Base-by-base conservation (phyloP, 2,113 vertebrate species). In the Gorsachius goisagi region DNA sequence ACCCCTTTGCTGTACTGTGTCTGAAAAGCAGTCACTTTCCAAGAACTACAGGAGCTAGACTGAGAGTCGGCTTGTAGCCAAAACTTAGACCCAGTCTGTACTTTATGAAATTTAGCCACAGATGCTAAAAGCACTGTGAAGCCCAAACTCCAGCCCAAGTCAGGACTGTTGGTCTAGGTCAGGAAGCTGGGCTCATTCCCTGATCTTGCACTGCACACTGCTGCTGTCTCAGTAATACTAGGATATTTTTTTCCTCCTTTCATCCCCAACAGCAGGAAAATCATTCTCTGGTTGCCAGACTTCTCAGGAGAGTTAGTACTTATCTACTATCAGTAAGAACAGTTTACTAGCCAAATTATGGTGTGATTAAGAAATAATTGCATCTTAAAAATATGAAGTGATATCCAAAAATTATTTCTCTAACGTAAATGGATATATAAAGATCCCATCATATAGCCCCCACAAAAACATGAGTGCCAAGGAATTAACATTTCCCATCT, bases 311-410 rank as follows among this genome's bases (percentile, higher is more conserved):
- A 87, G 23, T n/a, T 37, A 84, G n/a, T 33, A 86, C 35, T 86
- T 81, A 53, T 1, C 56, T 75, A 32, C 14, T 58, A 41, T 37
- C 9, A 86, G 11, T 19, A 93, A 55, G 33, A 89, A 62, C 12
- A 41, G 18, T 41, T 85, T 72, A 76, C 69, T 14, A 87, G 56
- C 15, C 32, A 47, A 52, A 78, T 44, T 59, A 39, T 22, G 6
- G 30, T 52, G 33, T 53, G 22, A 89, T 64, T 73, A 90, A 85
- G 55, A 84, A 92, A 94, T 12, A 78, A 75, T 15, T 69, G 22
- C 18, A 73, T 62, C 21, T 67, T 72, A 35, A 73, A 88, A 82
- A 71, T 49, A 78, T 12, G 20, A 63, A 81, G 37, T 6, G 5
- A 87, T 72, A 22, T 37, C n/a, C 18, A 87, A 93, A 78, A 55